Evolutionary conservation across 2,888 invertebrate genomes (phyloP), one percentile per base, ranked within the genome.

Genomic region (Sarcophaga carnaria): DNA sequence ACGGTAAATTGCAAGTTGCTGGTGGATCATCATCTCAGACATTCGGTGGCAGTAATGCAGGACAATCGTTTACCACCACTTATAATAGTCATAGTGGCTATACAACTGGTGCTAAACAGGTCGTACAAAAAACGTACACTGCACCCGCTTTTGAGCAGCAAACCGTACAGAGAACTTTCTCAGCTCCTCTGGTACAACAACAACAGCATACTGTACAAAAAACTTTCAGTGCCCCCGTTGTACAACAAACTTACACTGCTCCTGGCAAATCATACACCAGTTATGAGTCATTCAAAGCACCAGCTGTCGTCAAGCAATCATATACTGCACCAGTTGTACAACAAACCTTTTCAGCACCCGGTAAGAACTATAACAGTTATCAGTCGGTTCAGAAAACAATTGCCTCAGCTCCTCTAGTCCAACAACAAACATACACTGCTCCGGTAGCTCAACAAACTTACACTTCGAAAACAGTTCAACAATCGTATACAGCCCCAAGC

Each of bases 21-120:
- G 49, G 59, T 0, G 70, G 60, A 27, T 20, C 83, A 22, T 20
- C 83, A 20, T 62, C 45, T n/a, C 79, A 75, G 47, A 11, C 82
- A 4, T 54, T 66, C n/a, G 84, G 75, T 11, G 66, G 72, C 6
- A 71, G 47, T 49, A 72, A 54, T 17, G 14, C 45, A 6, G 49
- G 76, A 25, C 77, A 72, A 37, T 75, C 77, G 3, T 69, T 69
- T 10, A 79, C 83, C 4, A 72, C 64, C 2, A 87, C 60, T 37
- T 88, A 67, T 22, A 70, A 63, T 4, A 62, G 64, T 25, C 75
- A 71, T 14, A 81, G 71, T 63, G 87, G 88, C 45, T 86, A 83
- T 20, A 62, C 84, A 14, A 76, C 74, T 20, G 86, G 80, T 75
- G 62, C 71, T 60, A 83, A 86, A n/a, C 83, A 80, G n/a, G 11